Evolutionary conservation across 2,113 vertebrate species (phyloP), one percentile per base, ranked within the genome.

Genomic region (Chascanopsetta lugubris): DNA sequence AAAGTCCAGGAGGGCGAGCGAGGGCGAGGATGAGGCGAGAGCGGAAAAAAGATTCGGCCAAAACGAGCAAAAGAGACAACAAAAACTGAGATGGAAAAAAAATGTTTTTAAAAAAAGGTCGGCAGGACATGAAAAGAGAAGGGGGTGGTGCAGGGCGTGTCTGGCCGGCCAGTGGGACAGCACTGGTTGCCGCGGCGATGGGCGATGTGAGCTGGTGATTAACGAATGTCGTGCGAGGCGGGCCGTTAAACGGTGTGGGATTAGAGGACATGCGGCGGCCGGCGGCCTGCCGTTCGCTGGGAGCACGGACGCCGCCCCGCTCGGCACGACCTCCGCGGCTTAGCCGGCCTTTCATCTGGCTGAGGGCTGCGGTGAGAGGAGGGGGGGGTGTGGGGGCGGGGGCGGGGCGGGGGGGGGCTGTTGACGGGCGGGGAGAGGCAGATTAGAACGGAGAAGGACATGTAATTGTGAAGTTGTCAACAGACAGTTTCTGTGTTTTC

Each of bases 191-290:
- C 79, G 86, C 76, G 88, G 89, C 59, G 82, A 87, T 85, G 58
- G 77, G 77, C 68, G 86, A 89, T 90, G 82, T 86, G 88, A 88
- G 86, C 85, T 25, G 76, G 76, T 91, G 92, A 92, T 92, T 92
- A 92, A 82, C 69, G 71, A 77, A 80, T 70, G 80, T 87, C 83
- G 76, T 88, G 84, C 76, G 53, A 87, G 78, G 86, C 77, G 62
- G 85, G 79, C 86, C 70, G 84, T 75, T 92, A 91, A 92, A 90
- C 79, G 82, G 78, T 88, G 86, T 89, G 90, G 92, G 92, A 91
- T 93, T 90, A 92, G 88, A 88, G 82, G 81, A 59, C 82, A 80
- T 11, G 69, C 77, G 47, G 83, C 61, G 57, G 54, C 72, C 57
- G 73, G 79, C 26, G 78, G 83, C 78, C 86, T 69, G 45, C 80